Conservation (phyloP, 1,140 invertebrate species). For the Macrobrachium rosenbergii region DNA sequence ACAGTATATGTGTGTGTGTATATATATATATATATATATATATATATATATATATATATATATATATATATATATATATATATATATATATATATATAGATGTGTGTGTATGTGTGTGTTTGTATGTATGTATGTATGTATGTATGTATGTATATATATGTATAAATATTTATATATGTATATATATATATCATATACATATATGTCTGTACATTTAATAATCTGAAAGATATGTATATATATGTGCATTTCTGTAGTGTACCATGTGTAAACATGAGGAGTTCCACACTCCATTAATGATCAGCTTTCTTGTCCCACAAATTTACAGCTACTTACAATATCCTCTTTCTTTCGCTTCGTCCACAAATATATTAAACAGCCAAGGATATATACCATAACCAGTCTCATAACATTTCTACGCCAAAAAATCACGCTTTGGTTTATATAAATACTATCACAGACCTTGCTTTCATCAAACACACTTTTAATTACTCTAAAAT, state of each 20-base stretch:
- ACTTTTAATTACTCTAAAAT: too few species aligned
- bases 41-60: not conserved
- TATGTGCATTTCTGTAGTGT: not conserved
- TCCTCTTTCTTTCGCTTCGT: too few species aligned
- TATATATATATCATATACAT: too few species aligned
- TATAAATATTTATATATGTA: not conserved
- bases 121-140: not conserved
- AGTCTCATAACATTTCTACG: too few species aligned
- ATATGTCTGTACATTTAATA: not conserved
- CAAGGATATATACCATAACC: too few species aligned
- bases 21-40: not conserved
- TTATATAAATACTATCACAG: too few species aligned
- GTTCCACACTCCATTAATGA: too few species aligned
- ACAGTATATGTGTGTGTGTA: not conserved
- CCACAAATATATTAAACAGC: too few species aligned
- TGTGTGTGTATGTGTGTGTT: conserved; percentile 25
- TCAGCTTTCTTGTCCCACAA: too few species aligned
- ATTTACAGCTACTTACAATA: too few species aligned
- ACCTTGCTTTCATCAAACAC: too few species aligned
- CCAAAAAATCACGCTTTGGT: too few species aligned
- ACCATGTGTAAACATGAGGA: not conserved
- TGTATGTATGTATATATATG: not conserved
- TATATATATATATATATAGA: not conserved
- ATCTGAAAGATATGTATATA: not conserved
- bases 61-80: not conserved